Conservation (phyloP, 2,888 invertebrate species). For the Drosophila yooni region DNA sequence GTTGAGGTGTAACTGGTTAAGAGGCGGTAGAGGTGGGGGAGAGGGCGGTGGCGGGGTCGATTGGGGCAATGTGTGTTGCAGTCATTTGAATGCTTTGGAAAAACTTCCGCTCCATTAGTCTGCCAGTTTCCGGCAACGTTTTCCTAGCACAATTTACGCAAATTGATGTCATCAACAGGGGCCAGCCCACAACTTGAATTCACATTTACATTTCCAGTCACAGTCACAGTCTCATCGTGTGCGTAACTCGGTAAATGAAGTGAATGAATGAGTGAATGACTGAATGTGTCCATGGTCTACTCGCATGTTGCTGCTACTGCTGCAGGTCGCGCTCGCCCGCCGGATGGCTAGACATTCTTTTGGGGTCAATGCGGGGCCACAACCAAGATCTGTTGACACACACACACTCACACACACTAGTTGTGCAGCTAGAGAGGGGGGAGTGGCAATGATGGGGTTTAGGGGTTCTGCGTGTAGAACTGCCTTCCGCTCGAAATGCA, state of each 20-base stretch:
- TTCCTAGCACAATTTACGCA: conserved; percentile 82
- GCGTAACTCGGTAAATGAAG: conserved; percentile 75
- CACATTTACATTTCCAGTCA: conserved; percentile 25
- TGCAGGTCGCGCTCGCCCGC: conserved; percentile 41
- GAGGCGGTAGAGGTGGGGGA: background rate
- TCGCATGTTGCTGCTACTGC: conserved; percentile 37
- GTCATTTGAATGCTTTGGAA: conserved; percentile 79
- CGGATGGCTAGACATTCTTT: conserved; percentile 67
- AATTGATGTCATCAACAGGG: conserved; percentile 81
- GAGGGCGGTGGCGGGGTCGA: background rate
- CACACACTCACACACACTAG: background rate
- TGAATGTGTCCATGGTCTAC: conserved; percentile 45
- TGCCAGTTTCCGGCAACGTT: conserved; percentile 82
- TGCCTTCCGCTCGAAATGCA: conserved; percentile 55
- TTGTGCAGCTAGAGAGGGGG: background rate
- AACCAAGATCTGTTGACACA: conserved; percentile 66
- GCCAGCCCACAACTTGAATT: conserved; percentile 39
- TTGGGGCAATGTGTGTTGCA: conserved; percentile 26
- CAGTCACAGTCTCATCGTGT: conserved; percentile 41
- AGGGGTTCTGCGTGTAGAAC: conserved; percentile 15
- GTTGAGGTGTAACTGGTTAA: conserved; percentile 7
- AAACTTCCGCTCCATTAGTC: conserved; percentile 83
- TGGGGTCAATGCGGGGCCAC: conserved; percentile 63
- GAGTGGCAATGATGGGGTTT: background rate
- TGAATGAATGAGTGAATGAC: conserved; percentile 44